phyloP scores from a whole-genome alignment of 2,888 invertebrate species.

The Nemotelus nigrinus region DNA sequence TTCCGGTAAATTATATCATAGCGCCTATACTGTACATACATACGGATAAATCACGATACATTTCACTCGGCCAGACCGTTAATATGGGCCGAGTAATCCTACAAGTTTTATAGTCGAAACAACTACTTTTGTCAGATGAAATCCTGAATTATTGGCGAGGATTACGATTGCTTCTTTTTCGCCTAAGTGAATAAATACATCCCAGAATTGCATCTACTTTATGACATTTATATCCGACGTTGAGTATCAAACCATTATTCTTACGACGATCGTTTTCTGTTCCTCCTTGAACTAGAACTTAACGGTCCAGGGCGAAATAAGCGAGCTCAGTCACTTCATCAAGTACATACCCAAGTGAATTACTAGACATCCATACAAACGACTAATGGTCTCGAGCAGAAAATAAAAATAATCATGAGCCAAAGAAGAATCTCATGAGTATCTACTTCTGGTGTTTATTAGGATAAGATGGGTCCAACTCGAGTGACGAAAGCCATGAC shows the following conservation, averaged over 20 bases:
- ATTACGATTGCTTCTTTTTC: constrained; percentile 16
- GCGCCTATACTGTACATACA: too few species aligned
- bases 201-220: constrained; percentile 35
- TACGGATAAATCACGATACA: constrained; percentile 1
- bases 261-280: not conserved
- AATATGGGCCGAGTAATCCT: constrained; percentile 12
- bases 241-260: constrained; percentile 29
- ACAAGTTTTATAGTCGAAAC: constrained; percentile 26
- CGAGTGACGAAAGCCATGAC: constrained; percentile 34
- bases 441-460: constrained; percentile 28
- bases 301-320: too few species aligned
- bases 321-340: not conserved
- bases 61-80: not conserved
- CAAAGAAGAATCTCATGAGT: constrained; percentile 14
- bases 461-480: constrained; percentile 28
- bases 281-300: too few species aligned
- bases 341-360: too few species aligned
- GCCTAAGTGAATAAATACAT: constrained; percentile 1
- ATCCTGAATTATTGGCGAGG: constrained; percentile 36
- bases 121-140: constrained; percentile 19
- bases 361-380: not conserved
- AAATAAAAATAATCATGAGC: constrained; percentile 22
- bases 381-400: constrained; percentile 5
- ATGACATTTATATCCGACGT: constrained; percentile 37
- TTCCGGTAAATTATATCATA: too few species aligned